Evolutionary conservation across 37 sponge, comb jelly and placozoan genomes (phyloP), one percentile per base, ranked within the genome.

Genomic region (Axinella damicornis): DNA sequence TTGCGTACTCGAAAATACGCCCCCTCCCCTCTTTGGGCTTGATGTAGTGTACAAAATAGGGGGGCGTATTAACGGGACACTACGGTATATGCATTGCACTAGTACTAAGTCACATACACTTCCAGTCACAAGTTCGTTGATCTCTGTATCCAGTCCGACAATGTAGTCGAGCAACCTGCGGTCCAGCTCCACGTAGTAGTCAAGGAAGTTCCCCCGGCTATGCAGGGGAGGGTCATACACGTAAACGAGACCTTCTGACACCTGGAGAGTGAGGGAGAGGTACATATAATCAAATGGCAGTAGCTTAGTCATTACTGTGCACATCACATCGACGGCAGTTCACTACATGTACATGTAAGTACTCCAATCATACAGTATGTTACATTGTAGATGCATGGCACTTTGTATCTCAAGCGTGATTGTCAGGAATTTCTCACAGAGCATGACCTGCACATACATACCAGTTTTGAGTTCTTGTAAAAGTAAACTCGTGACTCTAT

Each of bases 121-220:
- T 71, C 91, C 87, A 77, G 85, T 87, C 63, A 91, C 91, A 39
- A 91, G 78, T 53, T 91, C 87, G 46, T 81, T 86, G 38, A 91
- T 86, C 83, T 91, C 91, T 20, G 91, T 86, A 77, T 91, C 87
- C 77, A 91, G 58, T 21, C 91, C 91, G 0, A 91, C 91, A 31
- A 91, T 91, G 69, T 91, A 91, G 73, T 91, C 91, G 56, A 91
- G 77, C 16, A 91, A 69, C n/a, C 82, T 65, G 0, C 87, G 67
- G 57, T 91, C 91, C 62, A 91, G 60, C 77, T 86, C 72, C 67
- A 91, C 84, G 65, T 35, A 37, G 32, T 59, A 82, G 61, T 88
- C 88, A 28, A 88, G 68, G 31, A 88, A 81, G 69, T 81, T 88
- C 41, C 82, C 77, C 37, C 82, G 76, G 63, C 58, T 65, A 1